Base-by-base conservation (phyloP, 2,797 vertebrate genomes). In the Lithobates pipiens region DNA sequence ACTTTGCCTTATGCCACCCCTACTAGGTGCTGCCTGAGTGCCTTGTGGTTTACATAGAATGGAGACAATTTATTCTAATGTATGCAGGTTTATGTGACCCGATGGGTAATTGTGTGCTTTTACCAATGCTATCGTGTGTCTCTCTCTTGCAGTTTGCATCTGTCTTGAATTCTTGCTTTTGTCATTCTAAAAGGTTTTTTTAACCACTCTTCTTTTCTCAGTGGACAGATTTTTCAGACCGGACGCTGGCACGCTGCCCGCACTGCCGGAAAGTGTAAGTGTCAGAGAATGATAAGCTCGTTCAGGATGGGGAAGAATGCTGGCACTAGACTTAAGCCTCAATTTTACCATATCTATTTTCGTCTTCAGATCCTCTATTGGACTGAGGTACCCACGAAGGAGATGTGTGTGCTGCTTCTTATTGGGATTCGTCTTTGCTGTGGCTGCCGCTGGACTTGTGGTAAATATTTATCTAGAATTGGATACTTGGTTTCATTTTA, bases 191-290 rank as follows among this genome's bases (percentile, higher is more conserved):
- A n/a, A 21, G 65, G 39, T 34, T 69, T 61, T 6, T 61, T 57
- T 42, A 27, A 16, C 65, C 27, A 71, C 23, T 84, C 44, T 85
- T 42, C 27, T 46, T 78, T 39, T 83, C 36, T 67, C 91, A 98
- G 97, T 98, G 97, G 97, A 97, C 97, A 89, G 97, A 97, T 93
- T 97, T 98, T 93, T 97, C 97, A 29, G 97, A 98, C 90, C 94
- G 96, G 91, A 97, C 97, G 39, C 93, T 98, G 93, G 97, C 97
- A 86, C 93, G 97, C 76, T 98, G 97, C 91, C 97, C 97, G 27
- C 97, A 98, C 92, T 98, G 97, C 95, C 97, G 96, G 89, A 97
- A 97, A 96, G 97, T 98, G 97, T 98, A 91, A 97, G 97, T 97
- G 87, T 78, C 82, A 21, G 80, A 46, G 16, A 71, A 8, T 23